phyloP scores from a whole-genome alignment of 2,888 invertebrate species.

The Tethea ocularis region DNA sequence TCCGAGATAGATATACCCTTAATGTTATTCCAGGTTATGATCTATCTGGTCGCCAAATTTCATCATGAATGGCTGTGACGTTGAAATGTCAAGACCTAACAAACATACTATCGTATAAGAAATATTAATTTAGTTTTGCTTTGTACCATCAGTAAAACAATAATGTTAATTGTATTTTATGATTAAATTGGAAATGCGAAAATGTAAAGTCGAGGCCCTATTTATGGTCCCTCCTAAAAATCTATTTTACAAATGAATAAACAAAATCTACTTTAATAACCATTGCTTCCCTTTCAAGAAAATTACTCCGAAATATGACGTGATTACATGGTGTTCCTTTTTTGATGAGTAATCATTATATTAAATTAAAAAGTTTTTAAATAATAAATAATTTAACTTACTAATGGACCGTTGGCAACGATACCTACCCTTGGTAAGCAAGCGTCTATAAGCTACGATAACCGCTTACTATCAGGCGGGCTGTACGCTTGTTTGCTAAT shows the following conservation, averaged over 20 bases:
- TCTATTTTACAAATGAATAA: constrained; percentile 56
- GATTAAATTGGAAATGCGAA: constrained; percentile 9
- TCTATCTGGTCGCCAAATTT: too few species aligned
- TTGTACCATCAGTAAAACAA: background rate
- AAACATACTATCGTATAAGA: too few species aligned
- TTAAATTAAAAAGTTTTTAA: background rate
- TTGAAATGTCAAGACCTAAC: too few species aligned
- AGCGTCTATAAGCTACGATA: too few species aligned
- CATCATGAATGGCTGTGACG: too few species aligned
- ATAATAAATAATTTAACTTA: too few species aligned
- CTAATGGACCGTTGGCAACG: too few species aligned
- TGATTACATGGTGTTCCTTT: constrained; percentile 26
- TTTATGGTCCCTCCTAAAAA: constrained; percentile 32
- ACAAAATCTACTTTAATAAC: constrained; percentile 34
- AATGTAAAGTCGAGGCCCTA: constrained; percentile 19
- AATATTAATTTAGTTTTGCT: background rate
- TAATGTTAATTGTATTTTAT: background rate
- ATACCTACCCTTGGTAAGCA: too few species aligned
- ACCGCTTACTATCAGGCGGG: too few species aligned
- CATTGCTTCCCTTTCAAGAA: constrained; percentile 45
- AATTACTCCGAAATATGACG: constrained; percentile 48
- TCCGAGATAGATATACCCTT: too few species aligned
- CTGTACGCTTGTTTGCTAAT: too few species aligned
- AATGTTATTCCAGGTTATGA: too few species aligned
- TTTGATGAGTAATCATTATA: background rate